Conservation (phyloP, 2,113 vertebrate species). For the Catharus minimus region DNA sequence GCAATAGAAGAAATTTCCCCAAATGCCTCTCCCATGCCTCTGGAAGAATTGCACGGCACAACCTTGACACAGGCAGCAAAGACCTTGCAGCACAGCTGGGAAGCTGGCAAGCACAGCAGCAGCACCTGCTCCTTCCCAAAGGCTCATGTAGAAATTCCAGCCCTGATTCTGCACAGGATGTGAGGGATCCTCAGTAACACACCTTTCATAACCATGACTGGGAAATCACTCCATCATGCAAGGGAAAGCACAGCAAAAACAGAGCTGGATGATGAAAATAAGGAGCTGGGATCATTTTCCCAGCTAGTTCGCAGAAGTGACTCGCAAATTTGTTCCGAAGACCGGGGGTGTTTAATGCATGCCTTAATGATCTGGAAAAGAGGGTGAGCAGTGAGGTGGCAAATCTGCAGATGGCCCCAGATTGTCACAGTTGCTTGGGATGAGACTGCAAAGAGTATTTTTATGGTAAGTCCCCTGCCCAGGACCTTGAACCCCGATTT, state of each 20-base stretch:
- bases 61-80: background rate
- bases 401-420: conserved; percentile 16
- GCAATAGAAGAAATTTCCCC: background rate
- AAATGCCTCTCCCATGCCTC: background rate
- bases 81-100: background rate
- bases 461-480: background rate
- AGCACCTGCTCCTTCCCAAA: background rate
- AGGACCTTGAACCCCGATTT: fast-evolving
- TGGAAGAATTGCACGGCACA: background rate
- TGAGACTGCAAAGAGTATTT: background rate
- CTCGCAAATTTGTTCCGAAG: fast-evolving
- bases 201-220: background rate
- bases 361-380: conserved; percentile 44
- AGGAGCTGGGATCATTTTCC: background rate
- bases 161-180: background rate
- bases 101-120: background rate
- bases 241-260: background rate
- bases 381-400: conserved; percentile 28
- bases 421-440: background rate
- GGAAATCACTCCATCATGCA: fast-evolving
- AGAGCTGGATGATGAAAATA: background rate
- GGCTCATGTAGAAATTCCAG: background rate
- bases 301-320: background rate
- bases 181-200: background rate
- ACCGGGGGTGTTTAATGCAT: background rate